Evolutionary conservation across 2,797 vertebrate species (phyloP).

Genomic region (Mallotus villosus): DNA sequence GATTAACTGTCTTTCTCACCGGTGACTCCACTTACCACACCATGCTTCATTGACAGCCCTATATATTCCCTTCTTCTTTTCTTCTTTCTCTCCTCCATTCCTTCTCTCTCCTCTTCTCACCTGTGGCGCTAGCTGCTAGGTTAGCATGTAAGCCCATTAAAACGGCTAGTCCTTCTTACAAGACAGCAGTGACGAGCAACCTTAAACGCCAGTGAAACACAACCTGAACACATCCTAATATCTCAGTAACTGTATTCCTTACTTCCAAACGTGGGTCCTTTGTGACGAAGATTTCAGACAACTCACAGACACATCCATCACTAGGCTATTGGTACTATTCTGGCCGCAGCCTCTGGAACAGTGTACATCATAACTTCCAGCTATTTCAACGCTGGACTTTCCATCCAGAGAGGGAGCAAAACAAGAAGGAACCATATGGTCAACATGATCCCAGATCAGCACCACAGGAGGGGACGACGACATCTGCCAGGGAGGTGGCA

Average conservation of each 20-base stretch:
- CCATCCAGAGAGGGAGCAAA: slow-evolving; percentile 29
- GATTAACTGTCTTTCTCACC: slow-evolving; percentile 76
- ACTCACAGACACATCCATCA: slow-evolving; percentile 32
- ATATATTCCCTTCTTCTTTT: not conserved
- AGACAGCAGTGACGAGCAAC: slow-evolving; percentile 63
- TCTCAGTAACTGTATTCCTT: no score
- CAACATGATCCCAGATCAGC: not conserved
- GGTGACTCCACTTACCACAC: slow-evolving; percentile 43
- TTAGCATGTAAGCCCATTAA: slow-evolving; percentile 31
- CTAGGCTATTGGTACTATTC: slow-evolving; percentile 51
- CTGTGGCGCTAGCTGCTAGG: slow-evolving; percentile 14
- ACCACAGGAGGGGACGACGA: slow-evolving; percentile 14
- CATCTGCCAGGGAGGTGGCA: slow-evolving; percentile 35
- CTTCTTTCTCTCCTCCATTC: not conserved
- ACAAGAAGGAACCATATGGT: slow-evolving; percentile 24
- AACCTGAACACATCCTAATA: slow-evolving; percentile 47
- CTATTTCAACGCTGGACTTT: slow-evolving; percentile 32
- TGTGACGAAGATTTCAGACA: no score
- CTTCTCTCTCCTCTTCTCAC: slow-evolving; percentile 12
- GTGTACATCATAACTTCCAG: slow-evolving; percentile 57
- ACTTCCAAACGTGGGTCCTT: no score
- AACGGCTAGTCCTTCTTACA: slow-evolving; percentile 69
- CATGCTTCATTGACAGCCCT: slow-evolving; percentile 20
- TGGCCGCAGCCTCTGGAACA: slow-evolving; percentile 62
- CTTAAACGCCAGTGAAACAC: slow-evolving; percentile 70